phyloP scores from a whole-genome alignment of 2,888 invertebrate genomes.

The Lasioglossum vierecki region DNA sequence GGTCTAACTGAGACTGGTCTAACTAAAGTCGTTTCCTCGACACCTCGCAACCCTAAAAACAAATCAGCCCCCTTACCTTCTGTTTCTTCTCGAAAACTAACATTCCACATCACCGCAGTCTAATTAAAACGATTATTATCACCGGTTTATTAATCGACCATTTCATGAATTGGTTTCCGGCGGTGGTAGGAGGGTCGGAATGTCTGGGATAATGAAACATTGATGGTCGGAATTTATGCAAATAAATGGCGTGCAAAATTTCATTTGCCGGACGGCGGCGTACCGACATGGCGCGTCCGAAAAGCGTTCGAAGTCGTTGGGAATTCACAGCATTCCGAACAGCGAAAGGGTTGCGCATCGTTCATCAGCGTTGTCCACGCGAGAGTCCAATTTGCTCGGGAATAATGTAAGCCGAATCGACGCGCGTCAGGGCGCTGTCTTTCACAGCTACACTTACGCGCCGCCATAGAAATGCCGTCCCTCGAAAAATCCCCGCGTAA shows the following conservation, averaged over 20 bases:
- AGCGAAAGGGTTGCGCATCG: constrained; percentile 1
- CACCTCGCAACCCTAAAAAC: no score
- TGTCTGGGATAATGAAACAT: neutral
- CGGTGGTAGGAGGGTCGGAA: neutral
- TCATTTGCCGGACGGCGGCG: neutral
- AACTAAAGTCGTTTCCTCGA: no score
- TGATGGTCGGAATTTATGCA: neutral
- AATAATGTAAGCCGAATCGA: constrained; percentile 55
- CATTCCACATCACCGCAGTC: neutral
- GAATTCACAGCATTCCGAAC: constrained; percentile 7
- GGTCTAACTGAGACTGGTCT: no score
- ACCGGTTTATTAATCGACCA: neutral
- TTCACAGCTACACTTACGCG: constrained; percentile 51
- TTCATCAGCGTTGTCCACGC: constrained; percentile 37
- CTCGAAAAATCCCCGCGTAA: constrained; percentile 61
- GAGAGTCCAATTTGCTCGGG: constrained; percentile 52
- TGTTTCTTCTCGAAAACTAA: neutral
- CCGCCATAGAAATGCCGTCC: constrained; percentile 56
- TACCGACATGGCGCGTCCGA: neutral
- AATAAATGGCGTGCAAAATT: constrained; percentile 2
- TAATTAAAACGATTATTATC: no score
- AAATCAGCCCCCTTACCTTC: no score
- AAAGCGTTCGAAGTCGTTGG: constrained; percentile 3
- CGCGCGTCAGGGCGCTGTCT: constrained; percentile 33
- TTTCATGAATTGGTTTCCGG: neutral